Evolutionary conservation across 2,797 vertebrate genomes (phyloP).

Genomic region (Arnoldichthys spilopterus): DNA sequence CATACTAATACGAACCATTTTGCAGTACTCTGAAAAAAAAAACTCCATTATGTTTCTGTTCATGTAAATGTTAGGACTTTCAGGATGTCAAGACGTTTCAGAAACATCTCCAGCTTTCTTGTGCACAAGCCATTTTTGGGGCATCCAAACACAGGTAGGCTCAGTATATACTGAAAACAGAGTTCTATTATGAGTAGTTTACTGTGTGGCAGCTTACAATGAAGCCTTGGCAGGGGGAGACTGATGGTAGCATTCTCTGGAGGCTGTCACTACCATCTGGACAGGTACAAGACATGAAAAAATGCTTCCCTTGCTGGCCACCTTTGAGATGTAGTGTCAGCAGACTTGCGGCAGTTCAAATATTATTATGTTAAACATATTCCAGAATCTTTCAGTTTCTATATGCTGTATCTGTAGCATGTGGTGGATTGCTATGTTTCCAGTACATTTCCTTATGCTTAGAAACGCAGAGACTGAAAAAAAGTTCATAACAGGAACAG

Average conservation of each 20-base stretch:
- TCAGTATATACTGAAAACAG: conserved; percentile 41
- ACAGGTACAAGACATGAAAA: conserved; percentile 38
- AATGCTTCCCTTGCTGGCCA: background rate
- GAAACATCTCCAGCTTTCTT: conserved; percentile 35
- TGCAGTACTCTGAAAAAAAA: background rate
- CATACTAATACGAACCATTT: conserved; percentile 18
- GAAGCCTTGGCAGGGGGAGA: conserved; percentile 38
- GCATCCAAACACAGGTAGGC: conserved; percentile 22
- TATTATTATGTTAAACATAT: no score
- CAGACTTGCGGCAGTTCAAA: background rate
- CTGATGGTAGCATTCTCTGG: conserved; percentile 36
- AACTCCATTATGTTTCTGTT: background rate
- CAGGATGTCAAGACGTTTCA: background rate
- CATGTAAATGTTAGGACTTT: conserved; percentile 13
- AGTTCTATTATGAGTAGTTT: conserved; percentile 23
- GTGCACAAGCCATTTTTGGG: background rate
- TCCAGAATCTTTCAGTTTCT: no score
- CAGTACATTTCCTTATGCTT: no score
- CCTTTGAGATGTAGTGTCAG: background rate
- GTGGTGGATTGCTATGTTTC: no score
- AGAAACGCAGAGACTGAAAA: background rate
- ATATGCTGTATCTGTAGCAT: no score
- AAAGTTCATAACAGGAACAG: background rate
- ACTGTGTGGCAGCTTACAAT: conserved; percentile 35
- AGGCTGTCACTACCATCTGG: conserved; percentile 50